Percentiles rank a stretch among this genome's conserved stretches.
phyloP scores from a whole-genome alignment of 2,797 vertebrate genomes.

The Vireo griseus region DNA sequence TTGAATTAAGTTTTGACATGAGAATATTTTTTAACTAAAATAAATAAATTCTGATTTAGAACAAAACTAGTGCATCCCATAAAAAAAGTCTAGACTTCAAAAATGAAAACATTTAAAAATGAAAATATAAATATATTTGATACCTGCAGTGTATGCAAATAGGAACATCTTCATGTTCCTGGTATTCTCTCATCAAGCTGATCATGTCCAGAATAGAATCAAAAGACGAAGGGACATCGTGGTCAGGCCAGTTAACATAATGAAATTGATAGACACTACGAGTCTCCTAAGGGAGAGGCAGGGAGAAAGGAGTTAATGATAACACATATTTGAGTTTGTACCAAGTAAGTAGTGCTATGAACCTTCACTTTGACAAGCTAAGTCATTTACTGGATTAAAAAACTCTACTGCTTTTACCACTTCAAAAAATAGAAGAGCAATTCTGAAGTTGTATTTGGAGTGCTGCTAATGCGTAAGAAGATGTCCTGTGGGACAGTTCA shows the following conservation, averaged over 20 bases:
- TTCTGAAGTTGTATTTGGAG: not conserved
- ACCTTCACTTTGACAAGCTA: not conserved
- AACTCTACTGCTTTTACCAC: not conserved
- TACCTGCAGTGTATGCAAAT: conserved; percentile 92
- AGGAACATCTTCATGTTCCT: conserved; percentile 92
- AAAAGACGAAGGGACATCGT: conserved; percentile 97
- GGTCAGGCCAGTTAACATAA: conserved; percentile 98
- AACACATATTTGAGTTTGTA: not conserved
- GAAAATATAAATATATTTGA: not conserved
- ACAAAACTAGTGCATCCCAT: not conserved
- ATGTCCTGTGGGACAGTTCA: not conserved
- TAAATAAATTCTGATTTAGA: not conserved
- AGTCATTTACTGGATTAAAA: not conserved
- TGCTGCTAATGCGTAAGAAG: not conserved
- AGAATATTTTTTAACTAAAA: not conserved
- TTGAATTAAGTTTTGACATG: not conserved
- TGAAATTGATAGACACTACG: conserved; percentile 94
- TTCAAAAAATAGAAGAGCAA: not conserved
- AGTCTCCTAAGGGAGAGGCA: conserved; percentile 78
- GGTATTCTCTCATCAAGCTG: conserved; percentile 92
- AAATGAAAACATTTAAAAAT: not conserved
- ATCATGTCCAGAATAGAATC: conserved; percentile 99
- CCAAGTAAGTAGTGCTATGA: not conserved
- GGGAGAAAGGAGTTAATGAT: not conserved
- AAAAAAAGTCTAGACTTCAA: not conserved